A percentile compares a stretch with the other conserved stretches of the same genome.
These are phyloP conservation scores for Psephotus haematonotus DNA, from an alignment of 2,113 vertebrate genomes.

Conservation along the genomic window DNA sequence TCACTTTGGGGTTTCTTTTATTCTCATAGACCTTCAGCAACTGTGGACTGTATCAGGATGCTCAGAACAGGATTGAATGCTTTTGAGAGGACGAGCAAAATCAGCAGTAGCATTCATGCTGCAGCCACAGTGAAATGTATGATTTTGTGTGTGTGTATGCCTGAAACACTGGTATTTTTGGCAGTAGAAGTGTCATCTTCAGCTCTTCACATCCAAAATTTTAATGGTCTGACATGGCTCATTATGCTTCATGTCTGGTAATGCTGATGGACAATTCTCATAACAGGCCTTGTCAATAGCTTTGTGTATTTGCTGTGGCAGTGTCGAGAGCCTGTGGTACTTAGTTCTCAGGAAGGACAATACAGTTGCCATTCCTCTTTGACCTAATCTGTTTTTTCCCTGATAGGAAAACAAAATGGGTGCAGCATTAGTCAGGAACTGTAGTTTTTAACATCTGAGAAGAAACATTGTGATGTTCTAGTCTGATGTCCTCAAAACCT, in stretches of 20 bases:
- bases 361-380: conserved; percentile 14
- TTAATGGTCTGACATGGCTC: neutral
- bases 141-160: neutral
- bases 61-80: neutral
- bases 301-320: neutral
- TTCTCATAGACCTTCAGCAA: neutral
- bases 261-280: neutral
- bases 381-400: neutral
- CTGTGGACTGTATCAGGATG: neutral
- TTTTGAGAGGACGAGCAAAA: neutral
- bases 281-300: neutral
- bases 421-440: neutral
- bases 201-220: neutral
- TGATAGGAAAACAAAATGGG: neutral
- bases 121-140: neutral
- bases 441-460: conserved; percentile 5
- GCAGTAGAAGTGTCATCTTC: neutral
- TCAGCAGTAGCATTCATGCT: neutral
- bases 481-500: neutral
- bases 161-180: neutral
- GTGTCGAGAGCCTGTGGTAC: neutral
- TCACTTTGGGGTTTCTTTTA: neutral
- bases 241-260: neutral
- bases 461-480: conserved; percentile 1
- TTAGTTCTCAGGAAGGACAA: neutral